Conservation (phyloP, 2,888 invertebrate species). For the Erebia aethiops region DNA sequence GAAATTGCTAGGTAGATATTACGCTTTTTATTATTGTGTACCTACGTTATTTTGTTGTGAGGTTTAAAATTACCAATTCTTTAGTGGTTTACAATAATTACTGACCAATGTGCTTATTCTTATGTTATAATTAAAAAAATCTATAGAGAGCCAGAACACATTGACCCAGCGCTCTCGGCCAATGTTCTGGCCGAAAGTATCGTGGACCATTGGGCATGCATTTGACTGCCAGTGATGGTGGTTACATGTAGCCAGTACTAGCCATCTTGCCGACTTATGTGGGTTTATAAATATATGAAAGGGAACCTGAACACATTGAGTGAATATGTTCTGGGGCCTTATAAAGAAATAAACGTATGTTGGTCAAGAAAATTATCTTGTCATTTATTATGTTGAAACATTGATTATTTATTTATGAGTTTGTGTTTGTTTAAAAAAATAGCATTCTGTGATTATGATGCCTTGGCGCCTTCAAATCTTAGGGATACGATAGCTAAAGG, state of each 20-base stretch:
- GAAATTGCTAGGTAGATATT: slow-evolving; percentile 57
- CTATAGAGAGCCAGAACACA: no score
- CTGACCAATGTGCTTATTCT: slow-evolving; percentile 48
- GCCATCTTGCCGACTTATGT: no score
- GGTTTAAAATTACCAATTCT: slow-evolving; percentile 43
- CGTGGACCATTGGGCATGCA: no score
- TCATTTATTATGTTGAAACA: slow-evolving; percentile 37
- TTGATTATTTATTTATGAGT: slow-evolving; percentile 35
- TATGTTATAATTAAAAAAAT: slow-evolving; percentile 36
- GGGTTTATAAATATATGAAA: no score
- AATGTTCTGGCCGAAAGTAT: no score
- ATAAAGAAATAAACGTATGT: not conserved
- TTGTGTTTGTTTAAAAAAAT: slow-evolving; percentile 52
- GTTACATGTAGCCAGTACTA: no score
- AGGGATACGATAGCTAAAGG: slow-evolving; percentile 59
- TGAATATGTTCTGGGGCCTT: no score
- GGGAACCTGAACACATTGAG: no score
- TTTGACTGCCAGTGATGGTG: no score
- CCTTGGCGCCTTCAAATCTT: slow-evolving; percentile 64
- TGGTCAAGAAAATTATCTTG: slow-evolving; percentile 32
- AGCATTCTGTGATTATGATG: slow-evolving; percentile 73
- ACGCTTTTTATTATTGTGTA: slow-evolving; percentile 54
- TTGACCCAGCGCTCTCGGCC: no score
- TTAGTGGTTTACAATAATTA: slow-evolving; percentile 49
- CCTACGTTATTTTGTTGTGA: slow-evolving; percentile 54